Evolutionary conservation across 2,797 vertebrate species (phyloP), one percentile per base, ranked within the genome.

Genomic region (Myotis vivesi): DNA sequence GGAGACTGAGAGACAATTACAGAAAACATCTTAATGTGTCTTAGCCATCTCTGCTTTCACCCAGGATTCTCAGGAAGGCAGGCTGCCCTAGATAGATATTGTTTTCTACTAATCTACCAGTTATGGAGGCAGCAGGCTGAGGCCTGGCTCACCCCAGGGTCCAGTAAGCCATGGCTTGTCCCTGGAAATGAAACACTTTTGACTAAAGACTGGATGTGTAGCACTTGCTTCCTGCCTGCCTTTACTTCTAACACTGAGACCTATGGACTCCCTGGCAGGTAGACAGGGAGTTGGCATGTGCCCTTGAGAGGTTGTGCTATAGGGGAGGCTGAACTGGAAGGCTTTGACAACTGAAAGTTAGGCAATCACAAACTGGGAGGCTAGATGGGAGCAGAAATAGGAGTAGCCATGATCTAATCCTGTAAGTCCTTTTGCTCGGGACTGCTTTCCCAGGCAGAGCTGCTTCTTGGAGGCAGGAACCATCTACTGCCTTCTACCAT

Each of bases 31-130:
- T 53, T 71, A 92, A 76, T n/a, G 4, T 82, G 23, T 82, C 57
- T 53, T 87, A 85, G 55, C 72, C 23, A 90, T 68, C 71, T 71
- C 55, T 66, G 72, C 81, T 95, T 76, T 86, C 51, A 85, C 49
- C 41, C 30, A 94, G 53, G 53, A 95, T 84, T 92, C 91, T 86
- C 41, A 16, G 30, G 91, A 88, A 93, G 73, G 55, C 33, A 88
- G 44, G 20, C 55, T 82, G 15, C 22, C 28, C 41, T 62, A n/a
- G 15, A 20, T 23, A 53, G 33, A 76, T 71, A 22, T 28, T 41
- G 10, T 89, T 89, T 88, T 49, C 92, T 81, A 59, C 62, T 49
- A 88, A 62, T 69, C 62, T 22, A 49, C 51, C 44, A 86, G 28
- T 75, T 79, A 76, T 13, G 41, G n/a, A 13, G 23, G 53, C 23